phyloP scores from a whole-genome alignment of 35 echinoderm and acorn worm species.

The Stichopus chloronotus region DNA sequence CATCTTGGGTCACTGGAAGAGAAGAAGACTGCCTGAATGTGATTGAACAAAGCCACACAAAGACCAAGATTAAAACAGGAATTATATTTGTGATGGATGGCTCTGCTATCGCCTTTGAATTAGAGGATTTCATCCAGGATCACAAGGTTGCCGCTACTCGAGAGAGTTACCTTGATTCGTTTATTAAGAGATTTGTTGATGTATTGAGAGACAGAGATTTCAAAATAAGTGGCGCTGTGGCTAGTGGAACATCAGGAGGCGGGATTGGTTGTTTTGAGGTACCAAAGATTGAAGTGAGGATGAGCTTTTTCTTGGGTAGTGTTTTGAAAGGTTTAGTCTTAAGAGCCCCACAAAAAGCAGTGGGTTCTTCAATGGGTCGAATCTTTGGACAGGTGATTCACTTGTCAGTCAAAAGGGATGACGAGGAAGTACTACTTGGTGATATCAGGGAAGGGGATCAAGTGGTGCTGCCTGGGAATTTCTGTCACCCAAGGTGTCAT shows the following conservation, averaged over 20 bases:
- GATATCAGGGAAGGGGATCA: conserved; percentile 30
- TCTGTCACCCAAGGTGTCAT: conserved; percentile 51
- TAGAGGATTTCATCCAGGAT: conserved; percentile 17
- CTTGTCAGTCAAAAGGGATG: conserved; percentile 32
- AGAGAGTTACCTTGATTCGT: conserved; percentile 4
- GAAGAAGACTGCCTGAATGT: conserved; percentile 27
- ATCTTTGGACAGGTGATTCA: conserved; percentile 48
- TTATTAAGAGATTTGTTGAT: conserved; percentile 8
- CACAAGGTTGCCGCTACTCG: not conserved
- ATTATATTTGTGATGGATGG: conserved; percentile 39
- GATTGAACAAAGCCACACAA: conserved; percentile 15
- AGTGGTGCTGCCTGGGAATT: conserved; percentile 24
- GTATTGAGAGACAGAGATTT: not conserved
- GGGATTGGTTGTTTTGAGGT: conserved; percentile 39
- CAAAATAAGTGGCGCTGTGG: conserved; percentile 29
- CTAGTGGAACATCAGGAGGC: not conserved
- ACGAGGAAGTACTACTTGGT: not conserved
- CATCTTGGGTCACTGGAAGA: conserved; percentile 24
- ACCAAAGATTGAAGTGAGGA: not conserved
- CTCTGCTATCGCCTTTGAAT: not conserved
- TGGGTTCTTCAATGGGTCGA: conserved; percentile 15
- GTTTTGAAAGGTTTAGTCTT: conserved; percentile 1
- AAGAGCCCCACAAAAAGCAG: conserved; percentile 13
- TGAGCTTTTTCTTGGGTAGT: conserved; percentile 38
- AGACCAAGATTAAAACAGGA: conserved; percentile 6